Conservation (phyloP, 2,888 invertebrate species). For the Caenorhabditis sp. region DNA sequence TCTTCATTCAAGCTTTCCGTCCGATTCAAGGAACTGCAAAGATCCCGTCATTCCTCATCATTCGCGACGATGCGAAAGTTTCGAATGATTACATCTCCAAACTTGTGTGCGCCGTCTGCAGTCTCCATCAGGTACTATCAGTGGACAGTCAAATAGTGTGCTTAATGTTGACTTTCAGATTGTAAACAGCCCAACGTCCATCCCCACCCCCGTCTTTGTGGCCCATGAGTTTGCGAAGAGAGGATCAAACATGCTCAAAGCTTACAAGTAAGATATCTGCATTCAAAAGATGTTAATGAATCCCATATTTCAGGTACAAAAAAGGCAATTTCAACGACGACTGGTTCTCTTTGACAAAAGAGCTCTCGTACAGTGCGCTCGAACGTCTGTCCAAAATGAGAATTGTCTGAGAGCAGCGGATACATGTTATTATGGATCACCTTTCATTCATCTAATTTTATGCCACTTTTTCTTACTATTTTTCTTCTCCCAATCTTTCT, state of each 20-base stretch:
- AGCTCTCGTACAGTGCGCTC: slow-evolving; percentile 31
- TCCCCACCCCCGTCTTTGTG: slow-evolving; percentile 71
- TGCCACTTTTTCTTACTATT: no score
- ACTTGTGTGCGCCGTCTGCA: slow-evolving; percentile 52
- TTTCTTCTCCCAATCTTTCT: no score
- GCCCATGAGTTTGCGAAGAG: slow-evolving; percentile 70
- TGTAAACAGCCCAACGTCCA: slow-evolving; percentile 67
- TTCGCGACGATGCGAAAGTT: slow-evolving; percentile 52
- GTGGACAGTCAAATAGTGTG: background rate
- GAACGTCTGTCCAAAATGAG: slow-evolving; percentile 46
- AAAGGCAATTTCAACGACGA: slow-evolving; percentile 26
- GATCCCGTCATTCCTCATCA: slow-evolving; percentile 45
- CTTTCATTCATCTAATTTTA: no score
- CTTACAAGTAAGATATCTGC: no score
- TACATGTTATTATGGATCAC: no score
- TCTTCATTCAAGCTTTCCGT: slow-evolving; percentile 60
- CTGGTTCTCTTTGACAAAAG: slow-evolving; percentile 26
- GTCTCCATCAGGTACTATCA: slow-evolving; percentile 44
- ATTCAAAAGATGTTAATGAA: background rate
- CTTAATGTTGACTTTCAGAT: slow-evolving; percentile 48
- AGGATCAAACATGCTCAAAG: slow-evolving; percentile 58
- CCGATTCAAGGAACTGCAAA: slow-evolving; percentile 58
- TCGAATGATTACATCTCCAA: slow-evolving; percentile 39
- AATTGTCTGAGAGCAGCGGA: slow-evolving; percentile 16
- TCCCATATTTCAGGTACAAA: slow-evolving; percentile 42